A percentile compares a stretch with the other conserved stretches of the same genome.
phyloP scores from a whole-genome alignment of 2,888 invertebrate genomes.

The Ischnura elegans region DNA sequence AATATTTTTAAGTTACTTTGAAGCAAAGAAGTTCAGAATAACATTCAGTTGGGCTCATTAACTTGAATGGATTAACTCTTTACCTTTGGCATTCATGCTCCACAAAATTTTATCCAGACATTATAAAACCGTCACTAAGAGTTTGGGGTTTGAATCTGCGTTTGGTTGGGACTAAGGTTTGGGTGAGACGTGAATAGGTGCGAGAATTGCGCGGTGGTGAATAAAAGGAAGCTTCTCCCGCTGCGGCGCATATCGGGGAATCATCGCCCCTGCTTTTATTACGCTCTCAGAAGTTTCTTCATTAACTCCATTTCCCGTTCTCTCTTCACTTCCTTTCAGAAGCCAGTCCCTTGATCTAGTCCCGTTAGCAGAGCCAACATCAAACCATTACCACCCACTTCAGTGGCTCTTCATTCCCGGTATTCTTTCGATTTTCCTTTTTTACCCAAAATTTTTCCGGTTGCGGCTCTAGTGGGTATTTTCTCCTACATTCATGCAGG shows the following conservation, averaged over 20 bases:
- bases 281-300: constrained; percentile 52
- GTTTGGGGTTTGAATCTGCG: not conserved
- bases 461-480: too few relatives aligned
- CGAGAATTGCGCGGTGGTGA: not conserved
- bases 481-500: too few relatives aligned
- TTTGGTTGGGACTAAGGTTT: not conserved
- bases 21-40: too few relatives aligned
- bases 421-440: too few relatives aligned
- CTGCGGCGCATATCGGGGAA: constrained; percentile 55
- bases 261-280: constrained; percentile 51
- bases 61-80: too few relatives aligned
- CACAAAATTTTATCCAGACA: too few relatives aligned
- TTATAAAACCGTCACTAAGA: not conserved
- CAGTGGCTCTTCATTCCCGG: too few relatives aligned
- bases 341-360: not conserved
- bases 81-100: too few relatives aligned
- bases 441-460: too few relatives aligned
- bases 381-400: not conserved
- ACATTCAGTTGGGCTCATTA: too few relatives aligned
- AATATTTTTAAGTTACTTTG: too few relatives aligned
- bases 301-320: constrained; percentile 63
- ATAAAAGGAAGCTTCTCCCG: constrained; percentile 20
- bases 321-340: constrained; percentile 34
- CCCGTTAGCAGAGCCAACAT: not conserved
- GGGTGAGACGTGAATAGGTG: not conserved